Conservation (phyloP, 1,140 invertebrate species). For the Pseudomyrmex concolor region DNA sequence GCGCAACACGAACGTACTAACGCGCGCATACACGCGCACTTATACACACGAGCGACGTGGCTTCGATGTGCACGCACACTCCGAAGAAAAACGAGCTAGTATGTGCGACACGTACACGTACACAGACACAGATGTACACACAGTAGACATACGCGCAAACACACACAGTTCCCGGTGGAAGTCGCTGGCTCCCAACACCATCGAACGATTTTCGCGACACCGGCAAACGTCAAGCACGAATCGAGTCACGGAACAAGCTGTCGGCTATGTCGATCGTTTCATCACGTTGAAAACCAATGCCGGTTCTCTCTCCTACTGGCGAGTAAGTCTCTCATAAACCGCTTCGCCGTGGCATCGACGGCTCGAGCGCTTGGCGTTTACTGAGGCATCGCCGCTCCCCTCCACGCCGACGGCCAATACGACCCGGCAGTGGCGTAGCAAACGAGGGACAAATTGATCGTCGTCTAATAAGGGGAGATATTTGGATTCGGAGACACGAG, state of each 20-base stretch:
- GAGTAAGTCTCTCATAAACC: slow-evolving; percentile 60
- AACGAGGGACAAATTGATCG: slow-evolving; percentile 14
- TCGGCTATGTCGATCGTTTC: not conserved
- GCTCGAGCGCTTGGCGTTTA: slow-evolving; percentile 75
- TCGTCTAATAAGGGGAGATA: slow-evolving; percentile 24
- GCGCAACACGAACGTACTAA: slow-evolving; percentile 26
- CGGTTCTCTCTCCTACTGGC: slow-evolving; percentile 15
- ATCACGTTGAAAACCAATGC: slow-evolving; percentile 38
- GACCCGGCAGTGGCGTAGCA: slow-evolving; percentile 57
- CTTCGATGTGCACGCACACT: not conserved
- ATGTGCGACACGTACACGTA: not conserved
- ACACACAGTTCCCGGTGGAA: slow-evolving; percentile 26
- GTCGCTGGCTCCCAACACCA: slow-evolving; percentile 7
- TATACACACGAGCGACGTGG: not conserved
- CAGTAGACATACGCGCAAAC: not conserved
- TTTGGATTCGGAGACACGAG: not conserved
- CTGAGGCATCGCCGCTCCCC: slow-evolving; percentile 68
- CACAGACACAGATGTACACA: not conserved
- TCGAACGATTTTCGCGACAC: slow-evolving; percentile 33
- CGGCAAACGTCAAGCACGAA: slow-evolving; percentile 4
- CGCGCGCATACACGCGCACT: not conserved
- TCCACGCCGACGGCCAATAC: slow-evolving; percentile 53
- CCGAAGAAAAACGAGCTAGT: not conserved
- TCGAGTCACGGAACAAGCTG: slow-evolving; percentile 25
- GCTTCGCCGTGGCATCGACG: slow-evolving; percentile 60